Evolutionary conservation across 2,888 invertebrate species (phyloP).

Genomic region (Drosophila testacea): DNA sequence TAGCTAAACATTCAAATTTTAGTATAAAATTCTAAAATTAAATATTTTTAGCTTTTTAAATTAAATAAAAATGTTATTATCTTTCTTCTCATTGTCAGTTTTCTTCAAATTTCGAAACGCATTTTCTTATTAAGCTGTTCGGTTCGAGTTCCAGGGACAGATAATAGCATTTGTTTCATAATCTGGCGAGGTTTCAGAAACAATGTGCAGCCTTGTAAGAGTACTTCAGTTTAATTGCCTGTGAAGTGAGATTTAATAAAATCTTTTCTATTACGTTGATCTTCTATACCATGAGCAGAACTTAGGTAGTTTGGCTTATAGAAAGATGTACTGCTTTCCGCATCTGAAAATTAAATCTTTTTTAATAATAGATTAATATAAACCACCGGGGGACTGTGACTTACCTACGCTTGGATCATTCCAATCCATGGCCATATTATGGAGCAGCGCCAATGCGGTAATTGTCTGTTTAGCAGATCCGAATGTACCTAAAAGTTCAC

Average conservation of each 20-base stretch:
- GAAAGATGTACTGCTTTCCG: constrained; percentile 41
- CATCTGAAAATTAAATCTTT: constrained; percentile 36
- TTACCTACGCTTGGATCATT: constrained; percentile 71
- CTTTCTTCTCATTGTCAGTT: too few relatives aligned
- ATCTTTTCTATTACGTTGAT: constrained; percentile 65
- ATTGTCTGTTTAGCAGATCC: constrained; percentile 72
- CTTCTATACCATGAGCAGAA: constrained; percentile 34
- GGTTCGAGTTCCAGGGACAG: too few relatives aligned
- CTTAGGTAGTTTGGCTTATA: constrained; percentile 47
- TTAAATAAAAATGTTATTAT: too few relatives aligned
- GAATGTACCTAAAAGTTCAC: constrained; percentile 67
- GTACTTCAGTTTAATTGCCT: constrained; percentile 20
- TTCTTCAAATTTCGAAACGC: too few relatives aligned
- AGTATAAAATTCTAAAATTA: too few relatives aligned
- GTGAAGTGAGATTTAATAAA: constrained; percentile 74
- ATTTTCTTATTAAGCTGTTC: too few relatives aligned
- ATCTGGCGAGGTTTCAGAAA: too few relatives aligned
- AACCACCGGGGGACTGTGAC: background rate
- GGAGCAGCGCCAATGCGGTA: constrained; percentile 76
- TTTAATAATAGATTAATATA: background rate
- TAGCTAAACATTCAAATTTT: too few relatives aligned
- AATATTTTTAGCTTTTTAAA: too few relatives aligned
- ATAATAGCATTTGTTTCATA: too few relatives aligned
- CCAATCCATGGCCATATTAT: constrained; percentile 83
- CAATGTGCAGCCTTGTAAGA: background rate